These are phyloP conservation scores for Armadillidium nasatum DNA, from an alignment of 1,140 invertebrate species.

Conservation along the genomic window DNA sequence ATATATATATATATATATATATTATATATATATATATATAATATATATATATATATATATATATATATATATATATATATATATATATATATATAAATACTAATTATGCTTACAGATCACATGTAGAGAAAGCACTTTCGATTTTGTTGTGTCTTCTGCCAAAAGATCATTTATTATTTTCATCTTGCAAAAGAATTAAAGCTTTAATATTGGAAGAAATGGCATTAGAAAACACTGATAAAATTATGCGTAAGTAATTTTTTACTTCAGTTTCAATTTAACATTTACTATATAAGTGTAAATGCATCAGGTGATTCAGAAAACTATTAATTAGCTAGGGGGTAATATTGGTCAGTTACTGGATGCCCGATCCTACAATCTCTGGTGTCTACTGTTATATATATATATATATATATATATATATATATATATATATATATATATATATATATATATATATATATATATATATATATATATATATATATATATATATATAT, in stretches of 20 bases:
- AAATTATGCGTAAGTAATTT: constrained; percentile 47
- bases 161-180: constrained; percentile 72
- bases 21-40: too few species aligned
- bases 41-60: too few species aligned
- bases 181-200: constrained; percentile 83
- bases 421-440: too few species aligned
- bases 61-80: too few species aligned
- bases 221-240: constrained; percentile 66
- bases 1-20: too few species aligned
- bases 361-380: neutral
- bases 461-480: too few species aligned
- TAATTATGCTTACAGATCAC: constrained; percentile 61
- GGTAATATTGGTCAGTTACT: constrained; percentile 16
- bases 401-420: too few species aligned
- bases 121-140: constrained; percentile 73
- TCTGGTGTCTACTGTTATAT: too few species aligned
- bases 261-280: constrained; percentile 35
- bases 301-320: neutral
- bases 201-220: constrained; percentile 89
- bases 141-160: constrained; percentile 75
- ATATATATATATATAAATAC: neutral
- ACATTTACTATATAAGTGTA: neutral
- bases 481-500: too few species aligned
- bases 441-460: too few species aligned
- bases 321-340: neutral